phyloP scores from a whole-genome alignment of 2,113 vertebrate species.

The Jaculus jaculus region DNA sequence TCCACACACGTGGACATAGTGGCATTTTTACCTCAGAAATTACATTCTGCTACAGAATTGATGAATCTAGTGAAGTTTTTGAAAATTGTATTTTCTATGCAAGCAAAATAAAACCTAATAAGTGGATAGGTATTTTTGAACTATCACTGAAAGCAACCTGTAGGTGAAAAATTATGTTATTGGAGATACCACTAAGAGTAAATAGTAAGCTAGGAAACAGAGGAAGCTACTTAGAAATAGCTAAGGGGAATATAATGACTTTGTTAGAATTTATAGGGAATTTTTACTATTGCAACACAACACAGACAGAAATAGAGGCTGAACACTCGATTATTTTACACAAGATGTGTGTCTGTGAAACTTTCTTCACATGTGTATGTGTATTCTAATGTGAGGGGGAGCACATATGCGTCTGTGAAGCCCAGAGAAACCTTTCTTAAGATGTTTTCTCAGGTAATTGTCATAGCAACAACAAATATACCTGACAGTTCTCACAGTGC shows the following conservation, averaged over 20 bases:
- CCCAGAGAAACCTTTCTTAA: too few relatives aligned
- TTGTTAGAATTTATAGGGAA: neutral
- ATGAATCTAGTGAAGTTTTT: neutral
- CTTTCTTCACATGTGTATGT: too few relatives aligned
- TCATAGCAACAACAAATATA: neutral
- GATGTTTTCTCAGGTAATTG: neutral
- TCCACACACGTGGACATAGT: neutral
- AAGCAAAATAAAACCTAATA: neutral
- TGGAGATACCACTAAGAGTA: neutral
- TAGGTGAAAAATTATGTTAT: neutral
- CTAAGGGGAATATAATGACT: neutral
- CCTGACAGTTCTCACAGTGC: constrained; percentile 23
- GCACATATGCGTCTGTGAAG: too few relatives aligned
- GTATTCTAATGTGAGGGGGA: neutral
- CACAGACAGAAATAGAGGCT: neutral
- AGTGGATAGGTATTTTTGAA: neutral
- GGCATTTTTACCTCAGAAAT: neutral
- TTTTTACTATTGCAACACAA: neutral
- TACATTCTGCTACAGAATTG: neutral
- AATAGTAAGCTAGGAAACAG: neutral
- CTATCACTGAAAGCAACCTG: neutral
- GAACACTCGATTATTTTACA: neutral
- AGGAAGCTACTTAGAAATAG: neutral
- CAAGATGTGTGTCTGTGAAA: neutral
- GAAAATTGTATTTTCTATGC: neutral